phyloP scores from a whole-genome alignment of 2,797 vertebrate genomes.

The Enteromius trimaculatus region DNA sequence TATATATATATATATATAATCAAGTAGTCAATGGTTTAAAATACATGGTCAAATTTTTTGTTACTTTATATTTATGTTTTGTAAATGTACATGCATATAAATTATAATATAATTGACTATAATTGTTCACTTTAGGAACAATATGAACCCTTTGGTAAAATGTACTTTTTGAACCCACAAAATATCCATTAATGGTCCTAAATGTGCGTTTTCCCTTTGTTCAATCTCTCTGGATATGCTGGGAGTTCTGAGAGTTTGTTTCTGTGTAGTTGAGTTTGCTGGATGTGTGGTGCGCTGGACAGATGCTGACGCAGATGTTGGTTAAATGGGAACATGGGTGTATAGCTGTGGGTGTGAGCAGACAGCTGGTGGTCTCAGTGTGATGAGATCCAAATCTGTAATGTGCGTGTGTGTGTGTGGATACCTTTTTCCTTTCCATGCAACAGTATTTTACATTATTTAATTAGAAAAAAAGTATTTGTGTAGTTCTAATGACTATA shows the following conservation, averaged over 20 bases:
- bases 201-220: neutral
- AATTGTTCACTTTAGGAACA: neutral
- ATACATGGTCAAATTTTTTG: neutral
- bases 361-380: constrained; percentile 7
- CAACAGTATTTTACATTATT: neutral
- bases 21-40: neutral
- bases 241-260: neutral
- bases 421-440: neutral
- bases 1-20: no score
- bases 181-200: neutral
- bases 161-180: no score
- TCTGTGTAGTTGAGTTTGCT: neutral
- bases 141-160: no score
- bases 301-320: constrained; percentile 18
- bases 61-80: neutral
- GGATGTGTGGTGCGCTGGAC: neutral
- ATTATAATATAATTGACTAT: neutral
- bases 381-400: neutral
- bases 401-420: neutral
- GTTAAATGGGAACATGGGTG: neutral
- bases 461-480: neutral
- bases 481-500: neutral
- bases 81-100: neutral
- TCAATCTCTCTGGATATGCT: neutral
- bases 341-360: constrained; percentile 2